Percentiles rank a stretch among this genome's conserved stretches.
Evolutionary conservation across 2,797 vertebrate genomes (phyloP).

Genomic region (Eulemur coronatus): DNA sequence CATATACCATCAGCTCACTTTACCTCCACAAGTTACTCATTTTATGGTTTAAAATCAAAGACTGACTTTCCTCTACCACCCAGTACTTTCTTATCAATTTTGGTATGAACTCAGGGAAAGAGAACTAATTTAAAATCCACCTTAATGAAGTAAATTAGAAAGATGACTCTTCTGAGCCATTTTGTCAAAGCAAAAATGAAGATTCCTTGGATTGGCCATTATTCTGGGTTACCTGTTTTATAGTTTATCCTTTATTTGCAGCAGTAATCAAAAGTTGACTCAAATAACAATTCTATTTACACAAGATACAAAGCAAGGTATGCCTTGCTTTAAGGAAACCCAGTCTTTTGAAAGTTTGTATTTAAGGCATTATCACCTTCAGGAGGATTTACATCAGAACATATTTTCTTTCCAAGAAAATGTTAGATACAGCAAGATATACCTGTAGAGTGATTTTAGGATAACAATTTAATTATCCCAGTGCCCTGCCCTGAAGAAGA

Average conservation of each 20-base stretch:
- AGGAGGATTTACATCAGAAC: background rate
- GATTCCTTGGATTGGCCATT: background rate
- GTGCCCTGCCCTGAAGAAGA: background rate
- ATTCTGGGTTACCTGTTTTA: background rate
- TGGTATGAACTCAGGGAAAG: background rate
- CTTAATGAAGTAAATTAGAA: background rate
- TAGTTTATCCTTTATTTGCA: background rate
- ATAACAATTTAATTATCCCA: background rate
- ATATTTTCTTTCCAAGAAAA: background rate
- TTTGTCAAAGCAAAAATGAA: background rate
- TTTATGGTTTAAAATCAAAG: background rate
- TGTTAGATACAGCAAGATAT: background rate
- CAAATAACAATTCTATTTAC: background rate
- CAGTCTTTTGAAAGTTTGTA: background rate
- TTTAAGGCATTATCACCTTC: background rate
- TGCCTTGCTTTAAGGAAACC: background rate
- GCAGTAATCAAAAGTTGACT: background rate
- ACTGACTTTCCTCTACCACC: background rate
- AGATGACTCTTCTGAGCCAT: background rate
- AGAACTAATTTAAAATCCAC: constrained; percentile 21
- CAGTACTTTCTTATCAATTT: background rate
- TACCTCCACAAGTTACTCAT: background rate
- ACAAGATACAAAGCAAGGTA: background rate
- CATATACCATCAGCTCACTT: background rate
- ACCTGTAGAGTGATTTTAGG: background rate